These are phyloP conservation scores for Campaea margaritaria DNA, from an alignment of 2,888 invertebrate genomes.

Conservation along the genomic window DNA sequence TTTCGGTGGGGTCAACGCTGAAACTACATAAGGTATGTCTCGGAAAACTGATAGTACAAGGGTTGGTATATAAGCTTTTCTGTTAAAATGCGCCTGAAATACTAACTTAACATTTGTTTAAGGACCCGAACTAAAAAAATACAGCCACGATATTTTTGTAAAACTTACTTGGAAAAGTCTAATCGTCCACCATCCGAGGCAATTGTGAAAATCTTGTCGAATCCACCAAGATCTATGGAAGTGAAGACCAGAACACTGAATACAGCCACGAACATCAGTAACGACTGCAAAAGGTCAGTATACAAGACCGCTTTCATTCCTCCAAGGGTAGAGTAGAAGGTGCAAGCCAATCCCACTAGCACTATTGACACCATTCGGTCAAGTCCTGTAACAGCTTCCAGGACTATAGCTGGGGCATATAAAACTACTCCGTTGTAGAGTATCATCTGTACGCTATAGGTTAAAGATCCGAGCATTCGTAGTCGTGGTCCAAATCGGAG, in stretches of 20 bases:
- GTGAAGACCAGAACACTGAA: constrained; percentile 91
- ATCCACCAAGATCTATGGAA: constrained; percentile 88
- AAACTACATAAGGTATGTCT: constrained; percentile 83
- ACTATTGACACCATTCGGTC: constrained; percentile 89
- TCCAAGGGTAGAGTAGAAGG: constrained; percentile 94
- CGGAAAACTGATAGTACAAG: too few relatives aligned
- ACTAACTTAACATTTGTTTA: too few relatives aligned
- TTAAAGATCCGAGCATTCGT: constrained; percentile 91
- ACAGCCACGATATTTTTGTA: too few relatives aligned
- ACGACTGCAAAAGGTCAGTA: constrained; percentile 93
- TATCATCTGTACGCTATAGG: constrained; percentile 95
- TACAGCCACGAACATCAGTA: constrained; percentile 93
- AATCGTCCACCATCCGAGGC: constrained; percentile 89
- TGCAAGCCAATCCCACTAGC: constrained; percentile 90
- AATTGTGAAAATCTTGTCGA: constrained; percentile 88
- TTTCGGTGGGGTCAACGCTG: constrained; percentile 90
- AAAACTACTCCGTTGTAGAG: constrained; percentile 96
- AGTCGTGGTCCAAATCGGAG: constrained; percentile 91
- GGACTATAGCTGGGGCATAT: constrained; percentile 96
- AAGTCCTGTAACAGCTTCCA: constrained; percentile 93
- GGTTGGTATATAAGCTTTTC: too few relatives aligned
- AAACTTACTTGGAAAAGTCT: constrained; percentile 88
- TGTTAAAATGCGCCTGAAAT: too few relatives aligned
- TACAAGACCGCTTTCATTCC: constrained; percentile 96
- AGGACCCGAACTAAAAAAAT: too few relatives aligned